A percentile compares a stretch with the other conserved stretches of the same genome.
phyloP scores from a whole-genome alignment of 30 jellyfish, hydroid and myxozoan genomes.

The Catostylus mosaicus region DNA sequence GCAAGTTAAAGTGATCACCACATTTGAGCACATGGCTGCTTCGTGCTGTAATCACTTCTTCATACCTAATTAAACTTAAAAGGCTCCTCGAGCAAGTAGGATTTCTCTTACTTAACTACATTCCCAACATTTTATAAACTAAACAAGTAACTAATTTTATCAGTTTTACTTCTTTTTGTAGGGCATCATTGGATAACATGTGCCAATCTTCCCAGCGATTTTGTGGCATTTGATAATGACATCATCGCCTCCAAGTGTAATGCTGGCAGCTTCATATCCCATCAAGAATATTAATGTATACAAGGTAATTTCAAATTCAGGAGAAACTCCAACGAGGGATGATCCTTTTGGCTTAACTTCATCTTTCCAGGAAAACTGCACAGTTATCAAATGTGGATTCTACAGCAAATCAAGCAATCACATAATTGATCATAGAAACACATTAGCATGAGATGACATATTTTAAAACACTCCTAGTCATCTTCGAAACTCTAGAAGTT shows the following conservation, averaged over 20 bases:
- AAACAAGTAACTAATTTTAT: no score
- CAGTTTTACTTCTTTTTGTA: conserved; percentile 4
- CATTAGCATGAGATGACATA: no score
- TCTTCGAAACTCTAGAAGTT: no score
- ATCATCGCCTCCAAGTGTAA: conserved; percentile 78
- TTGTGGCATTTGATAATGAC: conserved; percentile 84
- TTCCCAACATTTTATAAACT: background rate
- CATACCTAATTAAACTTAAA: no score
- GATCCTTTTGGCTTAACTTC: conserved; percentile 87
- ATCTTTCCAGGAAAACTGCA: conserved; percentile 78
- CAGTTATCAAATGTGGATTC: conserved; percentile 80
- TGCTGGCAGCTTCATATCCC: conserved; percentile 75
- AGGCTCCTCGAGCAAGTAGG: no score
- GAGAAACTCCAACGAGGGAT: conserved; percentile 88
- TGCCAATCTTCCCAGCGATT: conserved; percentile 77
- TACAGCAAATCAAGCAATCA: conserved; percentile 10
- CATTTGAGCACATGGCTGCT: no score
- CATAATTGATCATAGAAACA: no score
- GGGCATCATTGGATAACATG: conserved; percentile 77
- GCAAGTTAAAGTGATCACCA: no score
- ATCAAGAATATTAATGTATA: conserved; percentile 71
- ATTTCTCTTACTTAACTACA: no score
- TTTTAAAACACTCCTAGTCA: no score
- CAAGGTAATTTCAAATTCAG: conserved; percentile 90
- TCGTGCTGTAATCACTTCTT: no score